Percentiles rank a stretch among this genome's conserved stretches.
Conservation (phyloP, 1,140 invertebrate genomes). For the Piezodorus guildinii region DNA sequence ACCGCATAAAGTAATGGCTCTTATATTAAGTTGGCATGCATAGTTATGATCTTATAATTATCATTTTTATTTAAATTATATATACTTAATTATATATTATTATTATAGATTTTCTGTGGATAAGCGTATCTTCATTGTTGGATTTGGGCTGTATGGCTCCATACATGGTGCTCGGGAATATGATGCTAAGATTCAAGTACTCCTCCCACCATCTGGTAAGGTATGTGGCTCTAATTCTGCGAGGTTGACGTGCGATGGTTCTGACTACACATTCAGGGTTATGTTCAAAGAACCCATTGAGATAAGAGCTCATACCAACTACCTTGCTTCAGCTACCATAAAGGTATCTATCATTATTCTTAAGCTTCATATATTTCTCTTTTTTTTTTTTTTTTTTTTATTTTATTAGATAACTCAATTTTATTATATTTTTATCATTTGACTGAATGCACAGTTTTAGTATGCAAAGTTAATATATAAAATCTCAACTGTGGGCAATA, state of each 20-base stretch:
- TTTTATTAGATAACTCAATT: neutral
- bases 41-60: neutral
- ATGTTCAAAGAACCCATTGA: slow-evolving; percentile 83
- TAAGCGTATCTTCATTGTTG: slow-evolving; percentile 70
- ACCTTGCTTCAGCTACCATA: slow-evolving; percentile 70
- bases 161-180: slow-evolving; percentile 74
- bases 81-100: neutral
- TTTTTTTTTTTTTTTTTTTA: neutral
- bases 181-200: slow-evolving; percentile 63
- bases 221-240: slow-evolving; percentile 66
- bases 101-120: slow-evolving; percentile 68
- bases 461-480: too few relatives aligned
- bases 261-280: slow-evolving; percentile 69
- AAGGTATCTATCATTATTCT: slow-evolving; percentile 51
- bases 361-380: neutral
- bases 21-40: neutral
- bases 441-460: too few relatives aligned
- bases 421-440: neutral
- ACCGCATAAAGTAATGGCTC: slow-evolving; percentile 55
- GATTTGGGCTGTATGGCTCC: slow-evolving; percentile 80
- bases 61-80: neutral
- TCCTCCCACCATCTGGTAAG: slow-evolving; percentile 63
- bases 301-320: slow-evolving; percentile 65
- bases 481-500: too few relatives aligned
- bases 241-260: slow-evolving; percentile 69